These are phyloP conservation scores for Nemotelus pantherinus DNA, from an alignment of 2,888 invertebrate species.

Conservation along the genomic window DNA sequence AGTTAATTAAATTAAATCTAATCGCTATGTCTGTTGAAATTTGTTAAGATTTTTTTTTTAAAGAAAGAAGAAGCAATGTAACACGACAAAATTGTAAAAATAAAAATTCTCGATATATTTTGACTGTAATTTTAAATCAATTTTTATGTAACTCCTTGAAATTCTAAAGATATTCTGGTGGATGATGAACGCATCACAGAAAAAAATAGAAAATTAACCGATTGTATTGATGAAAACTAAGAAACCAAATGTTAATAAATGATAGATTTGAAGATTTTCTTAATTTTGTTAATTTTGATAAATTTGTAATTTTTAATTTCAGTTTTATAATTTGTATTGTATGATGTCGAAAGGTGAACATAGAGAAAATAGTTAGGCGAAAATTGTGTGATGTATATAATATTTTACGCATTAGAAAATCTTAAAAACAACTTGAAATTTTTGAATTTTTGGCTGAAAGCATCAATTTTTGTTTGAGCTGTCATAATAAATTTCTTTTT, in stretches of 20 bases:
- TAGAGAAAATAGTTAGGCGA: neutral
- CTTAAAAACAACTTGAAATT: neutral
- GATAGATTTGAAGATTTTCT: no score
- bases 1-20: conserved; percentile 30
- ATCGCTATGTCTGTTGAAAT: conserved; percentile 17
- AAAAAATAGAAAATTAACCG: neutral
- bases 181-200: conserved; percentile 8
- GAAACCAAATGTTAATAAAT: neutral
- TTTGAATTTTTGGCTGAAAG: conserved; percentile 21
- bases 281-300: no score
- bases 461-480: conserved; percentile 30
- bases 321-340: no score
- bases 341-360: neutral
- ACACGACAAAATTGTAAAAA: neutral
- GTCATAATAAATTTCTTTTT: conserved; percentile 34
- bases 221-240: neutral
- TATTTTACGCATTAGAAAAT: conserved; percentile 1
- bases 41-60: conserved; percentile 18
- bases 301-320: no score
- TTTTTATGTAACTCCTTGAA: neutral
- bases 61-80: conserved; percentile 7
- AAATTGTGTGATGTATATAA: conserved; percentile 25
- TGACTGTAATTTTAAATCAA: neutral
- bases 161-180: neutral
- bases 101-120: neutral